Evolutionary conservation across 2,797 vertebrate genomes (phyloP).

Genomic region (Ceyx erithaca): DNA sequence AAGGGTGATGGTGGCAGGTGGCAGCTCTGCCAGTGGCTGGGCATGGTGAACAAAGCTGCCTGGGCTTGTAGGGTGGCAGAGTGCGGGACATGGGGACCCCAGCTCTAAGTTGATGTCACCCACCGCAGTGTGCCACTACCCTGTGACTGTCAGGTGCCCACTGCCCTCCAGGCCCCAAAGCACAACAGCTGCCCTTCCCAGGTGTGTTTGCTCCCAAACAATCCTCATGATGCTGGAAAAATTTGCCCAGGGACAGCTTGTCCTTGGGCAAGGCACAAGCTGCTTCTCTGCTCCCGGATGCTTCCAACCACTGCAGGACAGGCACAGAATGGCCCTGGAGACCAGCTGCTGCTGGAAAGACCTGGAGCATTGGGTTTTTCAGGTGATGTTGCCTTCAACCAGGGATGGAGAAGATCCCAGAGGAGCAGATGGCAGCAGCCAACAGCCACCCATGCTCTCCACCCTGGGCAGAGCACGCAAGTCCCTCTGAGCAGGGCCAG

Average conservation of each 20-base stretch:
- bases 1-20: no score
- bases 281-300: neutral
- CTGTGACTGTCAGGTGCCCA: neutral
- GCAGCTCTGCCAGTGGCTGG: no score
- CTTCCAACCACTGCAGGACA: neutral
- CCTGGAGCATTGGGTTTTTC: neutral
- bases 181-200: neutral
- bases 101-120: neutral
- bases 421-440: neutral
- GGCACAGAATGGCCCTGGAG: neutral
- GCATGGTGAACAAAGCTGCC: neutral
- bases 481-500: neutral
- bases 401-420: neutral
- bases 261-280: neutral
- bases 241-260: neutral
- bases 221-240: neutral
- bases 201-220: neutral
- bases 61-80: neutral
- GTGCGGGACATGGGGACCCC: neutral
- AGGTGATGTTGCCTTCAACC: neutral
- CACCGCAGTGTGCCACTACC: rapidly evolving
- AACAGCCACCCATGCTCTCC: neutral
- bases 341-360: neutral
- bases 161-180: neutral
- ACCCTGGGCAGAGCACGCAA: rapidly evolving